Conservation (phyloP, 2,888 invertebrate genomes). For the Metopia argyrocephala region DNA sequence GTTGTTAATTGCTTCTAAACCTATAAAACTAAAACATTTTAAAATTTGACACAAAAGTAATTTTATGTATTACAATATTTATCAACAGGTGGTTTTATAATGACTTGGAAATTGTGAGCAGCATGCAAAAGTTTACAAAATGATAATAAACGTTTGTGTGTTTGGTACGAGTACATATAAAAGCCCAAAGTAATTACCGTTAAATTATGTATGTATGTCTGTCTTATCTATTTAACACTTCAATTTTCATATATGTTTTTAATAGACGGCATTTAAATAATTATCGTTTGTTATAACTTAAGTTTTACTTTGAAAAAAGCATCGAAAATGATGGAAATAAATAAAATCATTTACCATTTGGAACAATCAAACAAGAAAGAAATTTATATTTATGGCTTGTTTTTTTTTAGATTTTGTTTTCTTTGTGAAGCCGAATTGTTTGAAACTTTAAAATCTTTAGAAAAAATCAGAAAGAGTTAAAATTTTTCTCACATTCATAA, state of each 20-base stretch:
- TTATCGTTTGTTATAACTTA: constrained; percentile 39
- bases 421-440: constrained; percentile 41
- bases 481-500: background rate
- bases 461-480: constrained; percentile 34
- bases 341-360: constrained; percentile 76
- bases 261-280: constrained; percentile 16
- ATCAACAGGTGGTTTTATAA: constrained; percentile 39
- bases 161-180: background rate
- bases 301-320: constrained; percentile 26
- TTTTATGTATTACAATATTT: background rate
- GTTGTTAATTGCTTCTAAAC: constrained; percentile 51
- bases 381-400: constrained; percentile 71
- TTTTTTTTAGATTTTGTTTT: constrained; percentile 4
- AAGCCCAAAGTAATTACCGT: constrained; percentile 27
- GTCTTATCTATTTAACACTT: constrained; percentile 34
- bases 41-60: background rate
- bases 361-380: constrained; percentile 79
- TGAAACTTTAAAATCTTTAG: constrained; percentile 7
- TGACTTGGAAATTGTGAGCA: background rate
- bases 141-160: background rate
- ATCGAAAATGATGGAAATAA: constrained; percentile 70
- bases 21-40: constrained; percentile 25
- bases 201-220: constrained; percentile 1
- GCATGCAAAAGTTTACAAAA: constrained; percentile 44
- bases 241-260: constrained; percentile 49